Conservation (phyloP, 2,797 vertebrate genomes). For the Acrossocheilus wenchowensis region DNA sequence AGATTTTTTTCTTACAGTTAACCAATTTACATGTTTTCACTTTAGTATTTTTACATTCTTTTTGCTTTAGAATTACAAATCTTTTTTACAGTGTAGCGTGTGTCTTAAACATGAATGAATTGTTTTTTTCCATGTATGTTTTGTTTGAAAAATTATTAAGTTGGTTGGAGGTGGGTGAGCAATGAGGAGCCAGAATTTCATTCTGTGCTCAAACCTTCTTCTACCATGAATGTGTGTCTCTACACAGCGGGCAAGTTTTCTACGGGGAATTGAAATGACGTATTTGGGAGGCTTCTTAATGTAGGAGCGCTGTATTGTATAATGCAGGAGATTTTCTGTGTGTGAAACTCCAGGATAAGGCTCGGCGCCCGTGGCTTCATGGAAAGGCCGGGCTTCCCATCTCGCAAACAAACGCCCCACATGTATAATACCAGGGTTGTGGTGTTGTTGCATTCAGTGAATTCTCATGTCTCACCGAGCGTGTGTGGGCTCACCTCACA, state of each 20-base stretch:
- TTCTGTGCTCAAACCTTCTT: not conserved
- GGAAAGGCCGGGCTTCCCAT: slow-evolving; percentile 14
- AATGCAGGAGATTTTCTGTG: slow-evolving; percentile 39
- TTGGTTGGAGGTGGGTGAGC: not conserved
- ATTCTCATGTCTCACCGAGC: slow-evolving; percentile 8
- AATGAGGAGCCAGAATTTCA: not conserved
- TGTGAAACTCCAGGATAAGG: slow-evolving; percentile 24
- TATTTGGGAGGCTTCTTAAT: slow-evolving; percentile 20
- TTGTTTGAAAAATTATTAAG: not conserved
- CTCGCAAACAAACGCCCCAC: slow-evolving; percentile 20
- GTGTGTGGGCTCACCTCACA: slow-evolving; percentile 41
- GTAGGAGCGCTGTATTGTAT: slow-evolving; percentile 15
- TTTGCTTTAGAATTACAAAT: not conserved
- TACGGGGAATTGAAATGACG: not conserved
- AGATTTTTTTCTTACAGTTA: not conserved
- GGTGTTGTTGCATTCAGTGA: slow-evolving; percentile 1
- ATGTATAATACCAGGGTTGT: not conserved
- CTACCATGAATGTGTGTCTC: not conserved
- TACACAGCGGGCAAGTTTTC: not conserved
- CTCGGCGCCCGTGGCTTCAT: not conserved
- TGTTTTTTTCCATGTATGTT: not conserved
- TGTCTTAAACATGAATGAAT: not conserved
- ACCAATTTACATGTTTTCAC: not conserved
- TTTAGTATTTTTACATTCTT: not conserved
- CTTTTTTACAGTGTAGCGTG: not conserved